phyloP scores from a whole-genome alignment of 2,113 vertebrate species.

The Trichechus manatus region DNA sequence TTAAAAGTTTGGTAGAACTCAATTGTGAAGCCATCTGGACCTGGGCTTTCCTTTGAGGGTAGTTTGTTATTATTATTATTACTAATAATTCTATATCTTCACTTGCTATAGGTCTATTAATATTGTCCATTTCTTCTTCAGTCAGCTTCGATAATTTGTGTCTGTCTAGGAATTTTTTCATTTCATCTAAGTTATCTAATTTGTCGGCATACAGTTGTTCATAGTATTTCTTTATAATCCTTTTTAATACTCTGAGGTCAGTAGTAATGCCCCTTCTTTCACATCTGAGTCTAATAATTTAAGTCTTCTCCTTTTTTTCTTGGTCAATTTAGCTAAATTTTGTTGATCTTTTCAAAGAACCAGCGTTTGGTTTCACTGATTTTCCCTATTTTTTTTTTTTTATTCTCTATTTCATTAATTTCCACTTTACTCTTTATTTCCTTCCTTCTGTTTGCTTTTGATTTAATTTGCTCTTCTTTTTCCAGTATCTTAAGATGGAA shows the following conservation, averaged over 20 bases:
- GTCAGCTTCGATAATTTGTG: neutral
- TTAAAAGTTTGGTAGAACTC: neutral
- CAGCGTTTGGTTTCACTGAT: neutral
- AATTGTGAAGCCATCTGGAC: neutral
- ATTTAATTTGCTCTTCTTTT: neutral
- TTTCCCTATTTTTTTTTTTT: neutral
- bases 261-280: neutral
- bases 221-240: neutral
- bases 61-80: neutral
- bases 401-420: neutral
- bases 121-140: neutral
- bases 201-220: neutral
- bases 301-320: neutral
- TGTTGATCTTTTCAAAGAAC: constrained; percentile 17
- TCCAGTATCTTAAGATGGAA: neutral
- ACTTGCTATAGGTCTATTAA: neutral
- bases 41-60: neutral
- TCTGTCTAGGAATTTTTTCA: neutral
- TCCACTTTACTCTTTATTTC: neutral
- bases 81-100: neutral
- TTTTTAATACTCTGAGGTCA: neutral
- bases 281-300: constrained; percentile 10
- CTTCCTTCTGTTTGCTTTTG: neutral
- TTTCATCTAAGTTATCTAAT: constrained; percentile 23
- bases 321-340: neutral